Evolutionary conservation across 2,113 vertebrate species (phyloP).

Genomic region (Accipiter virgatus): DNA sequence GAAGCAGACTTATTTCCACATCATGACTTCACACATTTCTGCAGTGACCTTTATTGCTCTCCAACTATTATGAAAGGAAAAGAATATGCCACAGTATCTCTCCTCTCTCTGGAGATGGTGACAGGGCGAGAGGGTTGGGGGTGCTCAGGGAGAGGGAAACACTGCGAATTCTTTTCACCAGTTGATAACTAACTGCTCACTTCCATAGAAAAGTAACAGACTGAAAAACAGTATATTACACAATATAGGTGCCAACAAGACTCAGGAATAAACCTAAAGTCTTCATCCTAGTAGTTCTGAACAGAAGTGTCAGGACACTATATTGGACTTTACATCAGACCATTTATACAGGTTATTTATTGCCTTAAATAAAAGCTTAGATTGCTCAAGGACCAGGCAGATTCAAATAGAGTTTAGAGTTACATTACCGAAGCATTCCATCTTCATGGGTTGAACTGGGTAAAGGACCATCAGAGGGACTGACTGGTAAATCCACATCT

Average conservation of each 20-base stretch:
- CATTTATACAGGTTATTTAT: neutral
- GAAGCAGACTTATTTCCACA: neutral
- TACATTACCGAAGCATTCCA: slow-evolving; percentile 88
- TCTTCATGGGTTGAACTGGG: slow-evolving; percentile 92
- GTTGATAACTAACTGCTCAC: neutral
- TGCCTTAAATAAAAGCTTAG: neutral
- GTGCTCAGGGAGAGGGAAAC: neutral
- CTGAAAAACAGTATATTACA: neutral
- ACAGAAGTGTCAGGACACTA: neutral
- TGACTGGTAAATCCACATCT: slow-evolving; percentile 96
- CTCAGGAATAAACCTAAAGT: neutral
- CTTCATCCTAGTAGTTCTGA: neutral
- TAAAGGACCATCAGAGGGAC: slow-evolving; percentile 92
- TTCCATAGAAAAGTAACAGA: neutral
- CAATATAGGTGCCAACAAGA: neutral
- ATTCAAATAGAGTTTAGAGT: neutral
- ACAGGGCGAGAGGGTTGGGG: neutral
- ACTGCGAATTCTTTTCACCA: neutral
- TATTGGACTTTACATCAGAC: neutral
- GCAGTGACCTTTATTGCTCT: neutral
- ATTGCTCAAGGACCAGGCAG: neutral
- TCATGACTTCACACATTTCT: neutral
- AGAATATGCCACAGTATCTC: neutral
- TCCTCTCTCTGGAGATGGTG: neutral
- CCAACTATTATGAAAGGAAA: neutral